Evolutionary conservation across 2,797 vertebrate genomes (phyloP), one percentile per base, ranked within the genome.

Genomic region (Iguana delicatissima): DNA sequence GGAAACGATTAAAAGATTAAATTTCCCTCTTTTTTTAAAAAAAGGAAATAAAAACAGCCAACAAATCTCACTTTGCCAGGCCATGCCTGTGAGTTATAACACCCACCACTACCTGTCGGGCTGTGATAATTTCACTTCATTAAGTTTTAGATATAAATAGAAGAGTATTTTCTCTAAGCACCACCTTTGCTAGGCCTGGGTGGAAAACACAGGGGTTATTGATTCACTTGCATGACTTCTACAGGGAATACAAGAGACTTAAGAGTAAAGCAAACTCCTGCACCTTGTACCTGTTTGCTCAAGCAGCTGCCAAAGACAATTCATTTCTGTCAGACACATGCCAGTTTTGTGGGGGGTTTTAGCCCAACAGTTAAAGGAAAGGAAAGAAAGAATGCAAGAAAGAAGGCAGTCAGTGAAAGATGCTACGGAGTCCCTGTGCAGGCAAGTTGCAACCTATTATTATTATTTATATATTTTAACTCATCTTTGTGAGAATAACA

Each of bases 111-210:
- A 96, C 95, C 96, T 97, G 97, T 97, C 94, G 12, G 95, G 95
- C 97, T 95, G 95, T 97, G 97, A 98, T 98, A 98, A 98, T 98
- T 99, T 98, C 97, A 98, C 97, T 98, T 98, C 98, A 98, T 98
- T 99, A 98, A 97, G 87, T 97, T 97, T 96, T 97, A 98, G 98
- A 98, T 98, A 98, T 98, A 98, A 97, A 97, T 97, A 97, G 96
- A 97, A 96, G 95, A 93, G 12, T 88, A 91, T 82, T 98, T 97
- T 98, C 98, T 98, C 98, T 98, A 97, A 95, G 93, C 92, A 93
- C 97, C 95, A 95, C 96, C 96, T 97, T 97, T 96, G 97, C 95
- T 95, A 96, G 97, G 95, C 95, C 94, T 7, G 88, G 95, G 35
- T 92, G 92, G 94, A 93, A 96, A 97, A 98, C 97, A 98, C 97